These are phyloP conservation scores for Cephus nigrinus DNA, from an alignment of 2,888 invertebrate species.

Conservation along the genomic window DNA sequence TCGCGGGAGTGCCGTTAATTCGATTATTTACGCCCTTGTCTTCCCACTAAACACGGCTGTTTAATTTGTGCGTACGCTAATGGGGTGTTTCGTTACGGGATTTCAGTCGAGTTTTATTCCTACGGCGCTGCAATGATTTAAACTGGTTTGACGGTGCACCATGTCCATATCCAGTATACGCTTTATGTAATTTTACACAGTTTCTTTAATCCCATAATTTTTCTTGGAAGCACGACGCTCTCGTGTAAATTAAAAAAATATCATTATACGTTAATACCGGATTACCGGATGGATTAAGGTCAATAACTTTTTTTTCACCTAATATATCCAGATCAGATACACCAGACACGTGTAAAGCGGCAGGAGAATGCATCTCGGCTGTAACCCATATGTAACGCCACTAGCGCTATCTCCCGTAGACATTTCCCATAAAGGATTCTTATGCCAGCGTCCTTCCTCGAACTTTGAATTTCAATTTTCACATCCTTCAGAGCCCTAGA, in stretches of 20 bases:
- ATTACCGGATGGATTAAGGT: background rate
- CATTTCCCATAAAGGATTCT: background rate
- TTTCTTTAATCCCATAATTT: background rate
- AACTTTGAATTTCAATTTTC: background rate
- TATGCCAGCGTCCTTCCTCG: background rate
- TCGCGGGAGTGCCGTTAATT: background rate
- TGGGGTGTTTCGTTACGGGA: background rate
- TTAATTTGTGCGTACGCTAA: background rate
- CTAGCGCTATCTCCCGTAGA: background rate
- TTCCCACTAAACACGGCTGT: background rate
- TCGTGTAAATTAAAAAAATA: background rate
- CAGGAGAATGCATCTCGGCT: background rate
- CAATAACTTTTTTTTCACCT: background rate
- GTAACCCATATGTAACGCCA: background rate
- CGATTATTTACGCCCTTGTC: slow-evolving; percentile 1
- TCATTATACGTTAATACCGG: background rate
- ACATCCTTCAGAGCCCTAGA: background rate
- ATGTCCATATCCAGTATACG: background rate
- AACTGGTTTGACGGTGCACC: background rate
- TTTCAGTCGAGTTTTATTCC: background rate
- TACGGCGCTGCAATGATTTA: background rate
- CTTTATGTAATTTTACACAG: background rate
- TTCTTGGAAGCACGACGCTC: background rate
- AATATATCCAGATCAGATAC: background rate
- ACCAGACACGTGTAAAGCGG: background rate